Conservation (phyloP, 2,113 vertebrate genomes). For the Ursus arctos region DNA sequence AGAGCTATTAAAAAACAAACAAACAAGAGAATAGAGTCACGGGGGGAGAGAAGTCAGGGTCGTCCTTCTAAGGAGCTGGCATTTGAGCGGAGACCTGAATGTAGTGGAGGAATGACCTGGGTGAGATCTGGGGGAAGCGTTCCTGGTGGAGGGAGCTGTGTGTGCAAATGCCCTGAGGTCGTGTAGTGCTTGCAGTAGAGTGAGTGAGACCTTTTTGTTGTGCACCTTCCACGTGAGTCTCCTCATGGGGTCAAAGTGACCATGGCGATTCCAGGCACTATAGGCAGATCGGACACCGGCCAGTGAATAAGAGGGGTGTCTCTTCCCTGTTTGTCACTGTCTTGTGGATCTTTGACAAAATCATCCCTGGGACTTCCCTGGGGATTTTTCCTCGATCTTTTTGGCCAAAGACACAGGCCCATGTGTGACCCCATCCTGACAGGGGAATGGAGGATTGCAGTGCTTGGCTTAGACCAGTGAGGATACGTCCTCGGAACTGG, state of each 20-base stretch:
- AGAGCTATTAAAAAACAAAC: neutral
- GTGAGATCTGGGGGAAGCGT: no score
- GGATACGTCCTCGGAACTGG: neutral
- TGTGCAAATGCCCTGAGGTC: neutral
- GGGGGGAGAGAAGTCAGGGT: neutral
- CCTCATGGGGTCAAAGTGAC: no score
- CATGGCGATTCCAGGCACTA: neutral
- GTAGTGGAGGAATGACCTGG: neutral
- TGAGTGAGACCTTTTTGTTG: neutral
- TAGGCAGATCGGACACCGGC: rapidly evolving
- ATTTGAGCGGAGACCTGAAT: neutral
- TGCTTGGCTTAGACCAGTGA: neutral
- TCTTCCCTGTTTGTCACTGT: neutral
- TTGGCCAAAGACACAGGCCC: neutral
- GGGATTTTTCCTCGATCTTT: neutral
- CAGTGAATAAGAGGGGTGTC: neutral
- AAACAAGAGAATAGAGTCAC: neutral
- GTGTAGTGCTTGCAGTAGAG: neutral
- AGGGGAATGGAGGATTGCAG: neutral
- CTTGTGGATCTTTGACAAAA: neutral
- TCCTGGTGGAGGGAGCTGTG: neutral
- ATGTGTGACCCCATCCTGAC: neutral
- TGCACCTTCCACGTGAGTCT: neutral
- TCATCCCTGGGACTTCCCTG: neutral
- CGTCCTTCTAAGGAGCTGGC: neutral